Percentiles rank a stretch among this genome's conserved stretches.
phyloP scores from a whole-genome alignment of 2,797 vertebrate genomes.

The Rhyacichthys aspro region DNA sequence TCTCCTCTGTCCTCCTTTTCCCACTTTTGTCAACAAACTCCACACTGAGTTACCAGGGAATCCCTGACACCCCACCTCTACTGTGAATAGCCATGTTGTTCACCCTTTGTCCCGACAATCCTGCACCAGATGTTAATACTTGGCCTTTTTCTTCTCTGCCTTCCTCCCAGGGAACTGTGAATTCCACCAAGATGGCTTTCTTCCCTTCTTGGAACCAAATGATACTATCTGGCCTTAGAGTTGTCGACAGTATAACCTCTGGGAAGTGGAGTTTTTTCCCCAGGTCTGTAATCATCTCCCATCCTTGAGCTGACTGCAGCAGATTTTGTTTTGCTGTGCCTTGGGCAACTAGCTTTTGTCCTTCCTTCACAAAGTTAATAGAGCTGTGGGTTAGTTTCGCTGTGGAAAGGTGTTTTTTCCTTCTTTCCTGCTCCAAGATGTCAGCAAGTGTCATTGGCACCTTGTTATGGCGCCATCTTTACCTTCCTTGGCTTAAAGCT shows the following conservation, averaged over 20 bases:
- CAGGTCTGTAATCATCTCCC: no score
- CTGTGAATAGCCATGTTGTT: neutral
- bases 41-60: no score
- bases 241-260: no score
- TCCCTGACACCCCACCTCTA: neutral
- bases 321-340: no score
- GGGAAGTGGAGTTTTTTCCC: no score
- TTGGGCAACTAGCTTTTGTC: no score
- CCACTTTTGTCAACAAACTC: neutral
- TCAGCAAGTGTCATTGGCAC: neutral
- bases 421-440: constrained; percentile 1
- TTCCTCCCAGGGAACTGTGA: neutral
- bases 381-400: neutral
- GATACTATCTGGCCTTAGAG: no score
- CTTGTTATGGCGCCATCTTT: neutral
- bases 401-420: neutral
- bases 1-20: no score
- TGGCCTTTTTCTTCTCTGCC: neutral
- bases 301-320: no score
- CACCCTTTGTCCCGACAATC: neutral
- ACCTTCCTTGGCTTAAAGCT: neutral
- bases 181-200: neutral
- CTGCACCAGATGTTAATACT: neutral
- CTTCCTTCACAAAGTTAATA: no score
- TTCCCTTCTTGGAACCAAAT: neutral